These are phyloP conservation scores for Cerceris ruficornis DNA, from an alignment of 2,888 invertebrate genomes.

Conservation along the genomic window DNA sequence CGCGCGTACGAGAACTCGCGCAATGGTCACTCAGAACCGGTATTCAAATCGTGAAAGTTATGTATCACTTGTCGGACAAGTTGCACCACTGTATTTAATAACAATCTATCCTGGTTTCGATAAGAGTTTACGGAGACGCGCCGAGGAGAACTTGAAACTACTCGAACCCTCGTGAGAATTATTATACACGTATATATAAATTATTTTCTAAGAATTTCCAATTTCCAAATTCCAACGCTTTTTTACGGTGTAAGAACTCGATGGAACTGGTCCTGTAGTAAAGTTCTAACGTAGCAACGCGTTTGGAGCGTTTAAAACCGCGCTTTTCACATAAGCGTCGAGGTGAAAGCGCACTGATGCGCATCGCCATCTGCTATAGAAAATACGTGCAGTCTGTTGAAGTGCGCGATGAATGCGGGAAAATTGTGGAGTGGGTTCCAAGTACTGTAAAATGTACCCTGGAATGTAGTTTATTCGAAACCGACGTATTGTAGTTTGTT, in stretches of 20 bases:
- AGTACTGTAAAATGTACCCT: no score
- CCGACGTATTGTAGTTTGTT: no score
- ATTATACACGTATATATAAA: no score
- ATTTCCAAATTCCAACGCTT: no score
- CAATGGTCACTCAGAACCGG: constrained; percentile 33
- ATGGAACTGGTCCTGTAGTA: neutral
- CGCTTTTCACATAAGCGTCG: constrained; percentile 18
- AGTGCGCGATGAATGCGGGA: neutral
- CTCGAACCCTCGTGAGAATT: no score
- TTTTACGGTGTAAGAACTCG: no score
- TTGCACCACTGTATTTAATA: neutral
- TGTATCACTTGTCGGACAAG: constrained; percentile 6
- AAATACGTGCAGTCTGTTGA: constrained; percentile 20
- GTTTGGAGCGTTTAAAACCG: constrained; percentile 9
- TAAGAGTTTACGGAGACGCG: neutral
- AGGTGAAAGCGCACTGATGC: constrained; percentile 28
- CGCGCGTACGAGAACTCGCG: constrained; percentile 8
- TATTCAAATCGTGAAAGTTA: constrained; percentile 44
- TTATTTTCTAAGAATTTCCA: no score
- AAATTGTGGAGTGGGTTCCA: neutral
- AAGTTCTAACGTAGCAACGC: neutral
- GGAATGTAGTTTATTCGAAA: no score
- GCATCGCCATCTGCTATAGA: constrained; percentile 22
- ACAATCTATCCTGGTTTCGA: neutral
- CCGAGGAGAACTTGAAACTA: neutral